Evolutionary conservation across 2,888 invertebrate species (phyloP).

Genomic region (Euproctis similis): DNA sequence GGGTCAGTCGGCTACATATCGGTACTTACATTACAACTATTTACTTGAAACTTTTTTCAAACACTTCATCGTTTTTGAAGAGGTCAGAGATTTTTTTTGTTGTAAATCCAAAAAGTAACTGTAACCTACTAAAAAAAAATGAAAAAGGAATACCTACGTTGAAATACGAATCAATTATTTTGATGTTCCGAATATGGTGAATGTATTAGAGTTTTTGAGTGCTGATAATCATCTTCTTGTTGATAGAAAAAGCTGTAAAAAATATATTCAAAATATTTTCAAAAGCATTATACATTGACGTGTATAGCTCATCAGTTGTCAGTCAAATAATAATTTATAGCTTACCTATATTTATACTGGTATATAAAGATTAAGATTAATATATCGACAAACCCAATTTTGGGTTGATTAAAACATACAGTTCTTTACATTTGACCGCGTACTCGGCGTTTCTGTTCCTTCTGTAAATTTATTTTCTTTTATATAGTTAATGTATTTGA

Average conservation of each 20-base stretch:
- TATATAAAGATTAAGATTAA: conserved; percentile 8
- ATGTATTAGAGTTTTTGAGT: conserved; percentile 3
- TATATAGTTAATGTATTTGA: no score
- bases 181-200: conserved; percentile 4
- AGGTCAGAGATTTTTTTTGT: no score
- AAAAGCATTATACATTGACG: conserved; percentile 15
- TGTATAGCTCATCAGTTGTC: conserved; percentile 7
- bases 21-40: no score
- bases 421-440: conserved; percentile 2
- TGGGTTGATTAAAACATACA: conserved; percentile 10
- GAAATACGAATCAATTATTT: conserved; percentile 2
- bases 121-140: conserved; percentile 1
- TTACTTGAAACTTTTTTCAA: no score
- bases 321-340: conserved; percentile 12
- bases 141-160: conserved; percentile 2
- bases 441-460: no score
- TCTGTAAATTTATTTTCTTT: no score
- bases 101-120: no score
- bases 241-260: conserved; percentile 3
- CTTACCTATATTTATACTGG: conserved; percentile 5
- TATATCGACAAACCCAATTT: background rate
- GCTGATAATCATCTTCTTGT: background rate
- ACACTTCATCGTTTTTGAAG: background rate
- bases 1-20: background rate
- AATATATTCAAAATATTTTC: conserved; percentile 18